Evolutionary conservation across 2,888 invertebrate species (phyloP), one percentile per base, ranked within the genome.

Genomic region (Apotomis capreana): DNA sequence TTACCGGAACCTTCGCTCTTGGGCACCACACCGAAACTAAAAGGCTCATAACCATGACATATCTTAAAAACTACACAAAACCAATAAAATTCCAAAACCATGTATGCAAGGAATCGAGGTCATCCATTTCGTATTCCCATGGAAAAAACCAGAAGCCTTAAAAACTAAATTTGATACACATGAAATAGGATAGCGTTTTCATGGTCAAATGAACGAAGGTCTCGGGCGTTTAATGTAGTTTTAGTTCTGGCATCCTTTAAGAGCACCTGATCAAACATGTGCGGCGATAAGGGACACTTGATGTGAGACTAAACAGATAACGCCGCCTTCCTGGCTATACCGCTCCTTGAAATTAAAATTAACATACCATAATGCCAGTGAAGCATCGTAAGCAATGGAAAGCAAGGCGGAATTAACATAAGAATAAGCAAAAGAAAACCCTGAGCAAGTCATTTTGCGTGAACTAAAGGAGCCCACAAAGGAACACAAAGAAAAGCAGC

Each of bases 181-280:
- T 70, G 79, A 76, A 78, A 81, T 75, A 77, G 73, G 78, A 80
- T 78, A 80, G 74, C 76, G 76, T 84, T 87, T 89, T 89, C 88
- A 90, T 80, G 90, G 90, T 87, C 90, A 89, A 86, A 82, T 73
- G 76, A 79, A 79, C 76, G 72, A 67, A 82, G 87, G 84, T 90
- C 91, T 91, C 91, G 91, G 84, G 77, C 74, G 76, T 76, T 78
- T 76, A 78, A 76, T 77, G 80, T 85, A 81, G 83, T 83, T 84
- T 84, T 81, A 85, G 83, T 84, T 82, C 84, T 81, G 84, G 85
- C 83, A 83, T 86, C 82, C 84, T 84, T 78, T 75, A 80, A 80
- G 79, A 83, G 85, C 93, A 93, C 92, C 93, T 92, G 92, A 91
- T 91, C 89, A 93, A 93, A 93, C 89, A 93, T 86, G 84, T 86